Evolutionary conservation across 2,888 invertebrate species (phyloP).

Genomic region (Idaea aversata): DNA sequence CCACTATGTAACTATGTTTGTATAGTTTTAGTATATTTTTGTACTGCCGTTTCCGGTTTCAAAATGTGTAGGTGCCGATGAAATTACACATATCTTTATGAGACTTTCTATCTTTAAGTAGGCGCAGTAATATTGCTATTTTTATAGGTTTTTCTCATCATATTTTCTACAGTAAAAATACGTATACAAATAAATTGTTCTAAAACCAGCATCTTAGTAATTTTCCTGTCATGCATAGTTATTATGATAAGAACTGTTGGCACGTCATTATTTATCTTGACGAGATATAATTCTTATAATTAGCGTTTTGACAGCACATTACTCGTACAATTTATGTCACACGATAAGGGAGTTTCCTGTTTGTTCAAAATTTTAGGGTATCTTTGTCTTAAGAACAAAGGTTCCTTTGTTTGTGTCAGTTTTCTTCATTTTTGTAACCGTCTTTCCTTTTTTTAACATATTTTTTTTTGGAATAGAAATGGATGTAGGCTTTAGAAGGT

Average conservation of each 20-base stretch:
- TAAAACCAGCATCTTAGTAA: not conserved
- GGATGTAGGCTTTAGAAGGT: too few species aligned
- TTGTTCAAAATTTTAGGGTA: slow-evolving; percentile 11
- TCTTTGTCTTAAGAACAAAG: not conserved
- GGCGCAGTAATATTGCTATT: too few species aligned
- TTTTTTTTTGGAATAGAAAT: too few species aligned
- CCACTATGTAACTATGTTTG: not conserved
- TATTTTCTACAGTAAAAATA: too few species aligned
- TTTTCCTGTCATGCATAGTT: not conserved
- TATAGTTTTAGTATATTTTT: not conserved
- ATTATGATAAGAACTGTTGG: slow-evolving; percentile 10
- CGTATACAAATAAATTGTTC: not conserved
- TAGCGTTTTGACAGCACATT: slow-evolving; percentile 1
- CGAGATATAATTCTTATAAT: slow-evolving; percentile 20
- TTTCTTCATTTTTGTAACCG: not conserved
- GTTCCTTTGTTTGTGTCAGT: not conserved
- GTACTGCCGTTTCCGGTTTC: not conserved
- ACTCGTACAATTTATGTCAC: slow-evolving; percentile 20
- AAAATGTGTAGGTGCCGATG: not conserved
- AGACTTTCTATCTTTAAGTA: too few species aligned
- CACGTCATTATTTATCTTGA: slow-evolving; percentile 31
- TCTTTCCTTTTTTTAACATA: not conserved
- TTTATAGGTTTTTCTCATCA: too few species aligned
- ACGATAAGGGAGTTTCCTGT: slow-evolving; percentile 33
- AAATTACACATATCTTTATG: too few species aligned